phyloP scores from a whole-genome alignment of 2,113 vertebrate species.

The Cinclus mexicanus region DNA sequence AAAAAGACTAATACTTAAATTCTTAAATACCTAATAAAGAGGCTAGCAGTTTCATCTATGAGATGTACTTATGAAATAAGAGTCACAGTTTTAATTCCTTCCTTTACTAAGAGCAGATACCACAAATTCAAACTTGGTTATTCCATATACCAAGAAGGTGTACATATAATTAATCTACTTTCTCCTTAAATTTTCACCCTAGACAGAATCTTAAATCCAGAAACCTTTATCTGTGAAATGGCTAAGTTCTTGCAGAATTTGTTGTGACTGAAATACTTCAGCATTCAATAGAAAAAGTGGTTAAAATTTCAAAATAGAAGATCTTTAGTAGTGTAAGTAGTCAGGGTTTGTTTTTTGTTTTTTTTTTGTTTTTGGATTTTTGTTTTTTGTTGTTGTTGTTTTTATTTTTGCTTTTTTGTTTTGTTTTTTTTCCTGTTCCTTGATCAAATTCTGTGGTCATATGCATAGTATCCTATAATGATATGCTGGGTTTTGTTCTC shows the following conservation, averaged over 20 bases:
- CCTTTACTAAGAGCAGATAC: neutral
- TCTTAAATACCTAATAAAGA: neutral
- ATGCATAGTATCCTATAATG: neutral
- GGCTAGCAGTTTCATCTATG: neutral
- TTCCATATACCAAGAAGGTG: neutral
- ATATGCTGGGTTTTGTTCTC: neutral
- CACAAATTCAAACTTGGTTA: neutral
- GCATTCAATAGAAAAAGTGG: neutral
- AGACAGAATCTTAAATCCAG: neutral
- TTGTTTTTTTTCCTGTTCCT: neutral
- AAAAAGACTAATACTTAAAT: neutral
- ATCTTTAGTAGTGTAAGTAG: neutral
- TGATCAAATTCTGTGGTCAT: neutral
- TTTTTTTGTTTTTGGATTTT: too few relatives aligned
- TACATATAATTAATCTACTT: neutral
- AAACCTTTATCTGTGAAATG: neutral
- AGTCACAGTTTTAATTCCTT: neutral
- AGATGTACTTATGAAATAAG: neutral
- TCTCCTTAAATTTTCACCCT: neutral
- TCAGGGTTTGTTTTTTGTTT: neutral
- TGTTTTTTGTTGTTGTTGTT: too few relatives aligned
- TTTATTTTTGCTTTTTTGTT: neutral
- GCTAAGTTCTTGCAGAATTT: neutral
- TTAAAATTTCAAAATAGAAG: neutral
- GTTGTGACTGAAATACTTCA: neutral